Percentiles rank a stretch among this genome's conserved stretches.
Conservation (phyloP, 2,888 invertebrate genomes). For the Apamea crenata region DNA sequence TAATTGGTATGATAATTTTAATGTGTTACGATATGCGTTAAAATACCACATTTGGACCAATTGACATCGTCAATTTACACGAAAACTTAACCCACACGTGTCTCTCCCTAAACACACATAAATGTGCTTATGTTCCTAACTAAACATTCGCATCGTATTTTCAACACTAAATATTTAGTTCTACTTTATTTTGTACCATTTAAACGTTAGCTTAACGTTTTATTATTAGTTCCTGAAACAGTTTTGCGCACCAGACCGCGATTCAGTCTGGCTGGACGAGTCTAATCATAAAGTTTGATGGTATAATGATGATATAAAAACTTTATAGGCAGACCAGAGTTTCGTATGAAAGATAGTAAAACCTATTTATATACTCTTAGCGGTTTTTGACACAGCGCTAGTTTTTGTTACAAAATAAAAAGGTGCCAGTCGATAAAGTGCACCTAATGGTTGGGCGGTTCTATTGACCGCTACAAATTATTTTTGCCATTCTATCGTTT, state of each 20-base stretch:
- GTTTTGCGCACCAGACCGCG: slow-evolving; percentile 60
- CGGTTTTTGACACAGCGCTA: slow-evolving; percentile 42
- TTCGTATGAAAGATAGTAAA: slow-evolving; percentile 64
- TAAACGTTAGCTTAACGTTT: slow-evolving; percentile 35
- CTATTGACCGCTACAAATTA: neutral
- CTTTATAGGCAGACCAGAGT: slow-evolving; percentile 67
- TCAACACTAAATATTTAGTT: slow-evolving; percentile 22
- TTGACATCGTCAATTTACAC: slow-evolving; percentile 38
- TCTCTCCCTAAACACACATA: slow-evolving; percentile 29
- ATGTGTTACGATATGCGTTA: slow-evolving; percentile 67
- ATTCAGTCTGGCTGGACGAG: slow-evolving; percentile 61
- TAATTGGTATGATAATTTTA: slow-evolving; percentile 76
- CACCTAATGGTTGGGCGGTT: slow-evolving; percentile 10
- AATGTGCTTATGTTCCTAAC: slow-evolving; percentile 10
- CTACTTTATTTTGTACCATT: slow-evolving; percentile 34
- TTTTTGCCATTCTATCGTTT: neutral
- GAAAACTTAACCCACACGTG: slow-evolving; percentile 21
- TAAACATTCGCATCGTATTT: slow-evolving; percentile 23
- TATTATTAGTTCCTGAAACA: slow-evolving; percentile 64
- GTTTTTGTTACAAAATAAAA: slow-evolving; percentile 52
- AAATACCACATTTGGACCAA: slow-evolving; percentile 65
- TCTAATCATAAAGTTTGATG: slow-evolving; percentile 73
- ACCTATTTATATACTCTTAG: slow-evolving; percentile 64
- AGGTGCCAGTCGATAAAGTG: slow-evolving; percentile 20
- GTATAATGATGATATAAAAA: slow-evolving; percentile 72